Evolutionary conservation across 2,888 invertebrate genomes (phyloP), one percentile per base, ranked within the genome.

Genomic region (Eupelmus urozonus): DNA sequence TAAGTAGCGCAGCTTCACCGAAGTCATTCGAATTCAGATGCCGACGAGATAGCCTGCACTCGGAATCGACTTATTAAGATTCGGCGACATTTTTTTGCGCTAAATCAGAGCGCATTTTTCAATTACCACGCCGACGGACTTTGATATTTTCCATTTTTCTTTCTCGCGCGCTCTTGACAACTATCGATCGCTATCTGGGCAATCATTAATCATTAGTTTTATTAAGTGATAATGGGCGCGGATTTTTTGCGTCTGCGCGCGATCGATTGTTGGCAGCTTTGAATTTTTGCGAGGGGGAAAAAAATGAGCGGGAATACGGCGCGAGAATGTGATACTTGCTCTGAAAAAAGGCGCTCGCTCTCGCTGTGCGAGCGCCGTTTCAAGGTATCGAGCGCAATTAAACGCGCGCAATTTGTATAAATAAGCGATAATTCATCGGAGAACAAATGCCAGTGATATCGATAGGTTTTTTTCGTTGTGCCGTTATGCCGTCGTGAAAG

Each of bases 121-220:
- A 45, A 65, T 49, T 49, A 65, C 16, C 13, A 4, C 2, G 20
- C 3, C 45, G 25, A 20, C 13, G 11, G n/a, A n/a, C n/a, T n/a
- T 9, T 11, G 51, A 51, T 66, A 49, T 51, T 66, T 66, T 66
- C 63, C 29, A 66, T 51, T 66, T 5, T 34, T 34, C 34, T 34
- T 34, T 34, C 34, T 9, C 34, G 5, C 34, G 34, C 9, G 40
- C 20, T 4, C 20, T 5, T 25, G 49, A 45, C 20, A 20, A 66
- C 59, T 49, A 59, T 66, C 29, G 59, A 59, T 66, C 18, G 27
- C n/a, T n/a, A 45, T 45, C 20, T 1, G 25, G 20, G 27, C 20
- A 45, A 53, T 65, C 45, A 73, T 73, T 74, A 66, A 67, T 75
- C 51, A 67, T 53, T 66, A 66, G 25, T 57, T 57, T 73, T 57